Conservation (phyloP, 1,140 invertebrate genomes). For the Panagrolaimus sp. region DNA sequence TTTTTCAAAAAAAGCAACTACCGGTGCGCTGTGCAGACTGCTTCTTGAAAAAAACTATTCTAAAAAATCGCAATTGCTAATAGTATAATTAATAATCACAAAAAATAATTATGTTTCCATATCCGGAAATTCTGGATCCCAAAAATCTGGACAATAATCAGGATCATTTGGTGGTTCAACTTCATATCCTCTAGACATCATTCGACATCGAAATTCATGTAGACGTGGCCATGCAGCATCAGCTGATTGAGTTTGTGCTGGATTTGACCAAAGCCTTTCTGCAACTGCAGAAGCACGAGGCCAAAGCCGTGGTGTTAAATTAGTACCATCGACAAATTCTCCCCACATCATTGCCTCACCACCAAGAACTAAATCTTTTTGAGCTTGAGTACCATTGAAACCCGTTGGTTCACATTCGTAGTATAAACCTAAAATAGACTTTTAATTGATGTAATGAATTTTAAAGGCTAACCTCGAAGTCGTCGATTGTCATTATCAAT, state of each 20-base stretch:
- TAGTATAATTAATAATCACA: no score
- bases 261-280: constrained; percentile 72
- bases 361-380: constrained; percentile 64
- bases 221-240: constrained; percentile 54
- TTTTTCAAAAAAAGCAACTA: no score
- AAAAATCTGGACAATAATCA: constrained; percentile 46
- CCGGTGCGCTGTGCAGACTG: no score
- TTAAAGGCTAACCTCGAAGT: background rate
- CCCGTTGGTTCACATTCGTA: constrained; percentile 72
- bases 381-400: constrained; percentile 61
- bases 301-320: constrained; percentile 51
- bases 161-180: constrained; percentile 49
- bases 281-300: constrained; percentile 75
- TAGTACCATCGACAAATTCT: constrained; percentile 59
- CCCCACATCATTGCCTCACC: constrained; percentile 86
- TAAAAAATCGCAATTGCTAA: no score
- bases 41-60: no score
- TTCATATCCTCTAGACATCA: constrained; percentile 50
- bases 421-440: constrained; percentile 59
- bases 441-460: background rate
- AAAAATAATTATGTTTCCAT: no score
- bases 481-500: constrained; percentile 1
- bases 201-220: constrained; percentile 54
- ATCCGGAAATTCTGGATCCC: background rate
- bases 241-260: constrained; percentile 39